Evolutionary conservation across 2,797 vertebrate species (phyloP), one percentile per base, ranked within the genome.

Genomic region (Eulemur albifrons): DNA sequence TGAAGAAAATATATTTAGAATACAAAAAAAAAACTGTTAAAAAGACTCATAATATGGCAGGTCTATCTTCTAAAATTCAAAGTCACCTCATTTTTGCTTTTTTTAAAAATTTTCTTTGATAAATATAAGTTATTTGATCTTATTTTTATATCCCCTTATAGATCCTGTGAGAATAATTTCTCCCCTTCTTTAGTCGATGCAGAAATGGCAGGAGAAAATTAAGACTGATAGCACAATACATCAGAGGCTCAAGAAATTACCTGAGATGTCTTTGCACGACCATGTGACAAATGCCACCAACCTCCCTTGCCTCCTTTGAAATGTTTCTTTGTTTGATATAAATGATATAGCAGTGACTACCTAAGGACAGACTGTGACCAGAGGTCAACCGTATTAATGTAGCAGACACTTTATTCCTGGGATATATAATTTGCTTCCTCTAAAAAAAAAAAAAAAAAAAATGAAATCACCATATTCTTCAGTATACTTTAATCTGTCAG

Each of bases 261-360:
- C 63, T 54, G 48, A 95, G 61, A 84, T 95, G 95, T 97, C 94
- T 96, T 73, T 92, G 73, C 50, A 91, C 2, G 2, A 43, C 77
- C 72, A 73, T 85, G 86, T 92, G 94, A 98, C 93, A 97, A 97
- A 97, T 95, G 77, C 69, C 63, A 92, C 79, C 65, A 89, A 84
- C 76, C 35, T 94, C 32, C 30, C 25, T 65, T 81, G 27, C 67
- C 32, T 92, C 54, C 81, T 94, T 75, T 84, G 45, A 97, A 97
- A 95, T 79, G 30, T 92, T 80, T 91, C 61, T 96, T 96, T 96
- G 14, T 95, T 95, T 97, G 82, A 94, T 96, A 97, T 86, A 96
- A 96, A 95, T 95, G 80, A 88, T 83, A 88, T 4, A 90, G 32
- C 79, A 82, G 45, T 95, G 75, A 84, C 94, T 83, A 38, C 84